Evolutionary conservation across 1,140 invertebrate genomes (phyloP), one percentile per base, ranked within the genome.

Genomic region (Zaprionus vittiger): DNA sequence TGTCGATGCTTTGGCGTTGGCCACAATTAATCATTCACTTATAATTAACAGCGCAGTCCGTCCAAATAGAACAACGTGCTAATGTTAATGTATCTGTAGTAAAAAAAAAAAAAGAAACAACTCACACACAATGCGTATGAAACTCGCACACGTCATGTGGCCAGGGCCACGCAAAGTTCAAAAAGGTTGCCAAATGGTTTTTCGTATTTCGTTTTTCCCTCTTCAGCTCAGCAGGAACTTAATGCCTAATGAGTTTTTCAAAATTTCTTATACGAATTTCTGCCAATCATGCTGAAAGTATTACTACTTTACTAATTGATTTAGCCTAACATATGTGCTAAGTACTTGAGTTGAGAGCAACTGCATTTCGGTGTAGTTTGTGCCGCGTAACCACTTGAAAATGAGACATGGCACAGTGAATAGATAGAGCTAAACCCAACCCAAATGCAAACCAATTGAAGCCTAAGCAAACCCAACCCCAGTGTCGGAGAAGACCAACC

Each of bases 21-120:
- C 59, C 86, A 82, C 81, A 90, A 90, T 90, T 90, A 90, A 90
- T 90, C 85, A 90, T 90, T 74, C 71, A 77, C 77, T 83, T 83
- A 90, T 90, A 90, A 90, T 90, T 90, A 90, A 90, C 85, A 85
- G 68, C 79, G 44, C 79, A 77, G 65, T 80, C 73, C 75, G 75
- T 83, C 81, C 70, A 79, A 79, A 79, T 90, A 90, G 81, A 90
- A 90, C 79, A 85, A 73, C 72, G 79, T 78, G 82, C 82, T 78
- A 80, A 82, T 84, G 81, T 81, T 83, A 73, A 78, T 79, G 75
- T 81, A 83, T 80, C 73, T 80, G 70, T 11, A 34, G 31, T 34
- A 9, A 9, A 34, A 34, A 34, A 34, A 34, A 34, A 34, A 34
- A 34, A 34, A 34, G 9, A 9, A 34, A 34, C 26, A 7, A 7